These are phyloP conservation scores for Anthoptus insignis DNA, from an alignment of 2,888 invertebrate species.

Conservation along the genomic window DNA sequence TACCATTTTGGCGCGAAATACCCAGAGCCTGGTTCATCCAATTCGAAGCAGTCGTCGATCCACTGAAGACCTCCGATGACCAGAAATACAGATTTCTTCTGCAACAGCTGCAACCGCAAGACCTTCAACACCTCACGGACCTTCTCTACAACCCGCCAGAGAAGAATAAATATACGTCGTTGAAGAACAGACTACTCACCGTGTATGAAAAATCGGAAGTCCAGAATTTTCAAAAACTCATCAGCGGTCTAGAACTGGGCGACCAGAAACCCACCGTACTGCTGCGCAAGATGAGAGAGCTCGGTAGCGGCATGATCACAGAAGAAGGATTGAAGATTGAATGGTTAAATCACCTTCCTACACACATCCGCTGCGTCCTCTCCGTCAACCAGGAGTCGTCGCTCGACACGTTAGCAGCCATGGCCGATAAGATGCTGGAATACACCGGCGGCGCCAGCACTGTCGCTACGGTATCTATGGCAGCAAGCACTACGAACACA, in stretches of 20 bases:
- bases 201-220: slow-evolving; percentile 23
- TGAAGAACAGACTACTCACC: slow-evolving; percentile 6
- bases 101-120: slow-evolving; percentile 28
- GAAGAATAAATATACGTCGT: background rate
- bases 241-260: slow-evolving; percentile 23
- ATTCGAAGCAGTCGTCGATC: slow-evolving; percentile 40
- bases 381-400: too few species aligned
- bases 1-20: slow-evolving; percentile 41
- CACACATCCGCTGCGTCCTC: too few species aligned
- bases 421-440: too few species aligned
- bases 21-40: slow-evolving; percentile 41
- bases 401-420: too few species aligned
- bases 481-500: background rate
- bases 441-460: too few species aligned
- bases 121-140: slow-evolving; percentile 38
- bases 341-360: too few species aligned
- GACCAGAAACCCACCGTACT: slow-evolving; percentile 22
- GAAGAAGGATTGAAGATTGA: too few species aligned
- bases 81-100: slow-evolving; percentile 11
- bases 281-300: background rate
- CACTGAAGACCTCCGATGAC: slow-evolving; percentile 6
- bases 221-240: slow-evolving; percentile 26
- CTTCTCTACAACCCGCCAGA: slow-evolving; percentile 27
- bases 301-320: background rate
- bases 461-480: too few species aligned